Evolutionary conservation across 92 coral and sea anemone genomes (phyloP), one percentile per base, ranked within the genome.

Genomic region (Zoanthus gigantus): DNA sequence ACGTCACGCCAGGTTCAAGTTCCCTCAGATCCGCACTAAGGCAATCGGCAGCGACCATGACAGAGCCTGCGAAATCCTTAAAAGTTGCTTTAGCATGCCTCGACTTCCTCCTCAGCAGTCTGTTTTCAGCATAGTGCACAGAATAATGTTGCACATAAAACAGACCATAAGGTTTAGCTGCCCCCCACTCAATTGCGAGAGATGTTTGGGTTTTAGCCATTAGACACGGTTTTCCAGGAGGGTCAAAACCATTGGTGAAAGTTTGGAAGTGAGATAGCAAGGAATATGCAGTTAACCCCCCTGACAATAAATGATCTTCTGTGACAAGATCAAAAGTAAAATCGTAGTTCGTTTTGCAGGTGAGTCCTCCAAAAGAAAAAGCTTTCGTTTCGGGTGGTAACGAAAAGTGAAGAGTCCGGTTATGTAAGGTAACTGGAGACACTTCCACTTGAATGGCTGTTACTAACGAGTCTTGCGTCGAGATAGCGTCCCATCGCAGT

Each of bases 1-100:
- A 94, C 65, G 77, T 89, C 13, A 88, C 89, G 0, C 98, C 98
- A 8, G 98, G 98, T 71, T 94, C 98, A 4, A 94, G 91, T 7
- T 92, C 94, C 12, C 47, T 50, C 16, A 91, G 45, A 13, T 58
- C 75, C 9, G 77, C 57, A 47, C 80, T 68, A 74, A 54, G 89
- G 34, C 92, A 93, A 15, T 83, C 23, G 54, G 86, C 79, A 23
- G 86, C 34, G 72, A 94, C 92, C 6, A 44, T 63, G 14, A 87
- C n/a, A 11, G 75, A 77, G 48, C 75, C 75, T 29, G 87, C 91
- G 42, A 88, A 54, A 9, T 83, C 94, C 82, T 79, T 84, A 46
- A 63, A 18, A 6, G 9, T 90, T 42, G 72, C 37, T 58, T 79
- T 90, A 2, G 90, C 94, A 63, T 50, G 56, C 12, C 92, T 92